A percentile compares a stretch with the other conserved stretches of the same genome.
Conservation (phyloP, 2,113 vertebrate genomes). For the Megaceryle torquata region DNA sequence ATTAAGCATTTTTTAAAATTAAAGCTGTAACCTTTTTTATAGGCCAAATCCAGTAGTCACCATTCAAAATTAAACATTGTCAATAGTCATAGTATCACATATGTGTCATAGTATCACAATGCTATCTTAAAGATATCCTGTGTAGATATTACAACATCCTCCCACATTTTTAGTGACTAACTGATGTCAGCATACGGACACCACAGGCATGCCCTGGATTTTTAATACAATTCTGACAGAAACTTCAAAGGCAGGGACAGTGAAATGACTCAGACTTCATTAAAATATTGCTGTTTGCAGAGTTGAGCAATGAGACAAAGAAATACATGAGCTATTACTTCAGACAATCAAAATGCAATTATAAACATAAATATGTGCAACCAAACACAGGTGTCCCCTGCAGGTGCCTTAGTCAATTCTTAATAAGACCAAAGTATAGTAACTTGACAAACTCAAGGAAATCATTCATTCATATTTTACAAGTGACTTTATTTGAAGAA, state of each 20-base stretch:
- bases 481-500: background rate
- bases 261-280: background rate
- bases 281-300: background rate
- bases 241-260: background rate
- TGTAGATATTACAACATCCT: background rate
- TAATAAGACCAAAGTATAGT: background rate
- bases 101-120: no score
- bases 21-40: background rate
- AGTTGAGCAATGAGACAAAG: background rate
- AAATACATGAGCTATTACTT: background rate
- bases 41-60: background rate
- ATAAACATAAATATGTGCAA: background rate
- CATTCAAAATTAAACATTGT: background rate
- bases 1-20: background rate
- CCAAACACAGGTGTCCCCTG: background rate
- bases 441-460: background rate
- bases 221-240: background rate
- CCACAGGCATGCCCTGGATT: background rate
- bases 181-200: background rate
- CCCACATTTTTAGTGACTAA: background rate
- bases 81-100: no score
- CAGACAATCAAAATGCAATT: background rate
- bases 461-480: background rate
- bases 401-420: background rate
- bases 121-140: background rate